Conservation (phyloP, 2,797 vertebrate genomes). For the Spinibarbus caldwelli region DNA sequence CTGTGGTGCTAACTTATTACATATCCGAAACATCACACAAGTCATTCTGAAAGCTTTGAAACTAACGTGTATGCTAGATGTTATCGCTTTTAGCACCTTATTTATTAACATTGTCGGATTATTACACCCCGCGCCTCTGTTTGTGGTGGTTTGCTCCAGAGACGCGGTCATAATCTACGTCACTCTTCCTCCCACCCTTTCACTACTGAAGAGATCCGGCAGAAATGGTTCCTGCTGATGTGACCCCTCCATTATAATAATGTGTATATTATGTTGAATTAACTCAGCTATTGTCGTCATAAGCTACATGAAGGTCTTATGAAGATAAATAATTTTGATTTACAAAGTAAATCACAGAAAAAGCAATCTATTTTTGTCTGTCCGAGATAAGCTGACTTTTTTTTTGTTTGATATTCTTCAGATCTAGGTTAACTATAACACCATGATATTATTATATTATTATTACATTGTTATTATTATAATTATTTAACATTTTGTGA, state of each 20-base stretch:
- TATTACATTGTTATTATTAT: not conserved
- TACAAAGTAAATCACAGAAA: too few species aligned
- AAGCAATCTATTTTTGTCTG: not conserved
- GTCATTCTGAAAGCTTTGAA: rapidly evolving
- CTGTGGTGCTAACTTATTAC: too few species aligned
- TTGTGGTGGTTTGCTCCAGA: not conserved
- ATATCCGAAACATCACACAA: not conserved
- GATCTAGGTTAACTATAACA: not conserved
- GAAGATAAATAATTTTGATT: not conserved
- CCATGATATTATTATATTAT: not conserved
- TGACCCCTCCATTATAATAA: too few species aligned
- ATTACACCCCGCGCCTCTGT: too few species aligned
- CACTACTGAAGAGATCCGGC: not conserved
- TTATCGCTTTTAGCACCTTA: not conserved
- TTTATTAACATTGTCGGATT: not conserved
- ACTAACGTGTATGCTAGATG: too few species aligned
- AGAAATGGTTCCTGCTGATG: constrained; percentile 14
- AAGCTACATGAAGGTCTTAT: too few species aligned
- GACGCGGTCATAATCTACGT: constrained; percentile 30
- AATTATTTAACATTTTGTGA: not conserved
- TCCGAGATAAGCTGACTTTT: not conserved
- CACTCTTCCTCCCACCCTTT: constrained; percentile 13
- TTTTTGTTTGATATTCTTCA: not conserved
- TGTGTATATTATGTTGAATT: not conserved
- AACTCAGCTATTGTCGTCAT: not conserved